Base-by-base conservation (phyloP, 2,888 invertebrate genomes). In the Imbricaverruca yamaguchii region DNA sequence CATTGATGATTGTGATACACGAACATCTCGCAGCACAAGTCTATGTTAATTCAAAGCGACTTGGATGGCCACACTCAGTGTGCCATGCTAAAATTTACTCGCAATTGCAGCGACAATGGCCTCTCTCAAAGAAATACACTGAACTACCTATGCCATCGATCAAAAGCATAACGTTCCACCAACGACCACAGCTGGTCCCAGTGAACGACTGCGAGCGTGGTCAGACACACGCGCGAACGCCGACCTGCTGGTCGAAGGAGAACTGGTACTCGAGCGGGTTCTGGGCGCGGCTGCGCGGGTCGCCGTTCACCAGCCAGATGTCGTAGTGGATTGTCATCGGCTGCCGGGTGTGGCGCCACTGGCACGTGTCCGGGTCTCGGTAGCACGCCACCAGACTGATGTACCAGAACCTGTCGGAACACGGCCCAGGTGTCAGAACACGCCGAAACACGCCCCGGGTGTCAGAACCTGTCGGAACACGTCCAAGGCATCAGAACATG, bases 271-370 rank as follows among this genome's bases (percentile, higher is more conserved):
- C 92, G 85, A 98, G 90, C 82, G 94, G 93, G 87, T 95, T 96
- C 86, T 93, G 93, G 83, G 93, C 91, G 82, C 94, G 94, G 85
- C 92, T 90, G 86, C 94, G 94, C 0, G 98, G 98, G 88, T 95
- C 94, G 56, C 98, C 97, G 88, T 98, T 98, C 12, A 98, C 97
- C 80, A 98, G 90, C 93, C 96, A 96, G 84, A 98, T 93, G 87
- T 98, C 95, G 87, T 97, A 98, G 81, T 92, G 89, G 21, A 95
- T 88, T 81, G 88, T 86, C 56, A 88, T 85, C n/a, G 88, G 87
- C 63, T 91, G 89, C 83, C 90, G 89, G 83, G 93, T 93, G 85
- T 94, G 91, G 85, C 93, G 93, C 96, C 96, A 97, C 83, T 92
- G 90, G 86, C 96, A 97, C 2, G 92, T 92, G 23, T 15, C 39